A percentile compares a stretch with the other conserved stretches of the same genome.
Evolutionary conservation across 92 coral and sea anemone genomes (phyloP).

Genomic region (Umimayanthus chanpuru): DNA sequence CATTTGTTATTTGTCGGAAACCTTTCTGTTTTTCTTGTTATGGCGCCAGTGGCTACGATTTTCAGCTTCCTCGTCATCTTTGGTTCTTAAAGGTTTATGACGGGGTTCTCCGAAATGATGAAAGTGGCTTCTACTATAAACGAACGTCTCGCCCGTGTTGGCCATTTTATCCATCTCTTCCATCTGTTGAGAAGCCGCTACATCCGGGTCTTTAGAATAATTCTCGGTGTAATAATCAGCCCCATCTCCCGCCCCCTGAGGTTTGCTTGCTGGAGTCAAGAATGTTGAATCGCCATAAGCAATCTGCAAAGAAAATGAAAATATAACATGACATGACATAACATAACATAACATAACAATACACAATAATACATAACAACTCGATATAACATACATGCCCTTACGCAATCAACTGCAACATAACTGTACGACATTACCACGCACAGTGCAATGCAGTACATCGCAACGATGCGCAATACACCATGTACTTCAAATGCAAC

Average conservation of each 20-base stretch:
- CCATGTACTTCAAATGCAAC: background rate
- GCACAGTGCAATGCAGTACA: background rate
- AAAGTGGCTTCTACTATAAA: background rate
- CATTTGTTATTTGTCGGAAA: background rate
- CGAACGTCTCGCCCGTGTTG: slow-evolving; percentile 15
- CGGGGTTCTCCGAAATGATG: background rate
- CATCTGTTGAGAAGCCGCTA: slow-evolving; percentile 79
- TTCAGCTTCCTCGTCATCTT: background rate
- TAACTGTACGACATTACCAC: background rate
- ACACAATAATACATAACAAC: background rate
- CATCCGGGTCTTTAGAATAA: slow-evolving; percentile 79
- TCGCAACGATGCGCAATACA: background rate
- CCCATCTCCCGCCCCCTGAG: slow-evolving; percentile 17
- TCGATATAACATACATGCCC: too few species aligned
- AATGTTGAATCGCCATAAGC: slow-evolving; percentile 26
- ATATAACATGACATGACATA: background rate
- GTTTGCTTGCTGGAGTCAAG: background rate
- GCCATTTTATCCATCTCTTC: slow-evolving; percentile 67
- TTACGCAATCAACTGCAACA: background rate
- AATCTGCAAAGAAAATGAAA: background rate
- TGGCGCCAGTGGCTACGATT: background rate
- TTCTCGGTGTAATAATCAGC: slow-evolving; percentile 76
- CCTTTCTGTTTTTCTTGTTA: background rate
- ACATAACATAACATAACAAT: background rate
- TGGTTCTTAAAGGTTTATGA: background rate